These are phyloP conservation scores for Thamnaconus septentrionalis DNA, from an alignment of 2,113 vertebrate genomes.

Conservation along the genomic window DNA sequence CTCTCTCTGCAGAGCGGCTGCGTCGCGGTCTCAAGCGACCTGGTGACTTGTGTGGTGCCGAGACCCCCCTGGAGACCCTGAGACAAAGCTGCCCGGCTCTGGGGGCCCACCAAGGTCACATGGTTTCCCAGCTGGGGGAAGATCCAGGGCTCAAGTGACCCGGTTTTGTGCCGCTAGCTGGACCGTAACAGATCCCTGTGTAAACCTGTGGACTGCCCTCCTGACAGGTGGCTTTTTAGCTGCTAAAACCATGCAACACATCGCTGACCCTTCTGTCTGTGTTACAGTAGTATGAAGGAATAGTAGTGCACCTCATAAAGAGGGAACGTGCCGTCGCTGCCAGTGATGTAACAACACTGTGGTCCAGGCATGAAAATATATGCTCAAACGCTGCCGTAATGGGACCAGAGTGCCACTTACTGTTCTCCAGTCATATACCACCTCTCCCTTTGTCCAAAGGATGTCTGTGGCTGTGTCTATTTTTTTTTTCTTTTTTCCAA, in stretches of 20 bases:
- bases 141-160: slow-evolving; percentile 69
- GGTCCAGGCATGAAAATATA: slow-evolving; percentile 52
- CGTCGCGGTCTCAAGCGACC: too few species aligned
- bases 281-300: slow-evolving; percentile 15
- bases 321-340: slow-evolving; percentile 26
- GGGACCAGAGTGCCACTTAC: slow-evolving; percentile 42
- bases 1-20: too few species aligned
- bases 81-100: slow-evolving; percentile 48
- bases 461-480: slow-evolving; percentile 1
- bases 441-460: slow-evolving; percentile 8
- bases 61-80: slow-evolving; percentile 44
- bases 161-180: slow-evolving; percentile 66
- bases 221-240: slow-evolving; percentile 61
- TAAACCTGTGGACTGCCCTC: slow-evolving; percentile 54
- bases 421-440: slow-evolving; percentile 25
- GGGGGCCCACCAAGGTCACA: slow-evolving; percentile 47
- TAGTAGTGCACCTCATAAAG: slow-evolving; percentile 3
- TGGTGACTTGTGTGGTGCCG: slow-evolving; percentile 43
- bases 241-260: slow-evolving; percentile 23
- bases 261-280: slow-evolving; percentile 20
- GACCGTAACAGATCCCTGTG: slow-evolving; percentile 65
- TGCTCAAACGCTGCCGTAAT: slow-evolving; percentile 44
- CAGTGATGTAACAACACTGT: slow-evolving; percentile 53
- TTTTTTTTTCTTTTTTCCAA: not conserved
- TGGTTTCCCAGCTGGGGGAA: slow-evolving; percentile 57